Evolutionary conservation across 2,113 vertebrate species (phyloP), one percentile per base, ranked within the genome.

Genomic region (Cyphomyrus plagiostoma): DNA sequence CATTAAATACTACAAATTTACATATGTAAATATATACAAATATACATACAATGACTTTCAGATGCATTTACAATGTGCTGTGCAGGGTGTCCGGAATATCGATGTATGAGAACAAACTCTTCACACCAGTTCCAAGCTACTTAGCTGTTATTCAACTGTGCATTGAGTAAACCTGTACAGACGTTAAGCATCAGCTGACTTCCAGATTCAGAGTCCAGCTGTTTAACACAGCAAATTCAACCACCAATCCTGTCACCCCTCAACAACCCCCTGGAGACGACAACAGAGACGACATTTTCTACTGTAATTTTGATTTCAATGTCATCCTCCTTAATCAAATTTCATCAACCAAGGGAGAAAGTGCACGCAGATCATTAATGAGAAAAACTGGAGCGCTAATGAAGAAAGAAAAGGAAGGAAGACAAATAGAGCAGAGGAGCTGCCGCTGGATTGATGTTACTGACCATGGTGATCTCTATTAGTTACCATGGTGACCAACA

Each of bases 231-330:
- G 35, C 74, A 42, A 80, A 35, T 35, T 86, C 39, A 4, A 52
- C 45, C 35, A 46, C 1, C 15, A 48, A 45, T 46, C 15, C 26
- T 52, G 85, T 86, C 45, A 86, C 13, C 85, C 48, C 2, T 35
- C 26, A 0, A 2, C 49, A 53, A 48, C 23, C 85, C 10, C 10
- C 48, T 4, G 39, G 19, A 48, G 45, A 48, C 23, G 8, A 84
- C 42, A 23, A n/a, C 10, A 48, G 45, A 35, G 35, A 35, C 1
- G 35, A 46, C 26, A 26, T 45, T 45, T 45, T 23, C 82, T 84
- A 23, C 82, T 84, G 45, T 42, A 48, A 84, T 84, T 84, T 84
- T 84, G 19, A 84, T 84, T 84, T 84, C 82, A 48, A n/a, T 23
- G 42, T 48, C 82, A 84, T 84, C 82, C 82, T 48, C 82, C 21